These are phyloP conservation scores for Urosaurus nigricauda DNA, from an alignment of 2,797 vertebrate species.

Conservation along the genomic window DNA sequence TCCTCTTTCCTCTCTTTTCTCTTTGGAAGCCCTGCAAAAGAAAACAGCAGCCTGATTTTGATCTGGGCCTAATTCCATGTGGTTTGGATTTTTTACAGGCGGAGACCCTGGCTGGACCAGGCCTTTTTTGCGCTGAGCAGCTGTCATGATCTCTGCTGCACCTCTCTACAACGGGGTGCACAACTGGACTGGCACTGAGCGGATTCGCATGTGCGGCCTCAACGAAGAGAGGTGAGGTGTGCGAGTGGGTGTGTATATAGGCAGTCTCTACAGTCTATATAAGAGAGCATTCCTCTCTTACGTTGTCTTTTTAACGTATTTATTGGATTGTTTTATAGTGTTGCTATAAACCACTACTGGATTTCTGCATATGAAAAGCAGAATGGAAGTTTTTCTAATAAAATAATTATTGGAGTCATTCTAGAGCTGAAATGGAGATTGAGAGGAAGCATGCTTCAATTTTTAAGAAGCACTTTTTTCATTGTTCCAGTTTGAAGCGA, in stretches of 20 bases:
- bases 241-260: constrained; percentile 8
- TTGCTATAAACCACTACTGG: not conserved
- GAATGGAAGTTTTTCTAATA: not conserved
- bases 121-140: constrained; percentile 72
- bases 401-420: not conserved
- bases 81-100: constrained; percentile 66
- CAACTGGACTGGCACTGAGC: constrained; percentile 81
- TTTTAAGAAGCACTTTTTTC: not conserved
- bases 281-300: not conserved
- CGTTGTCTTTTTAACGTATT: not conserved
- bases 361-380: not conserved
- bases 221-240: constrained; percentile 85
- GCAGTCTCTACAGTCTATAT: too few relatives aligned
- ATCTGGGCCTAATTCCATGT: constrained; percentile 32
- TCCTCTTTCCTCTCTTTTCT: not conserved
- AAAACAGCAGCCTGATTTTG: not conserved
- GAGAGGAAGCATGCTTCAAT: not conserved
- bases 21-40: not conserved
- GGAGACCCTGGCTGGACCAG: constrained; percentile 73
- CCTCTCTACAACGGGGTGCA: constrained; percentile 81
- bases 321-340: not conserved
- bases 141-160: constrained; percentile 84
- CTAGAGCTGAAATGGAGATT: not conserved
- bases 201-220: constrained; percentile 83
- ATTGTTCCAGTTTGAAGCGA: not conserved